Evolutionary conservation across 1,140 invertebrate species (phyloP), one percentile per base, ranked within the genome.

Genomic region (Steinernema khuongi): DNA sequence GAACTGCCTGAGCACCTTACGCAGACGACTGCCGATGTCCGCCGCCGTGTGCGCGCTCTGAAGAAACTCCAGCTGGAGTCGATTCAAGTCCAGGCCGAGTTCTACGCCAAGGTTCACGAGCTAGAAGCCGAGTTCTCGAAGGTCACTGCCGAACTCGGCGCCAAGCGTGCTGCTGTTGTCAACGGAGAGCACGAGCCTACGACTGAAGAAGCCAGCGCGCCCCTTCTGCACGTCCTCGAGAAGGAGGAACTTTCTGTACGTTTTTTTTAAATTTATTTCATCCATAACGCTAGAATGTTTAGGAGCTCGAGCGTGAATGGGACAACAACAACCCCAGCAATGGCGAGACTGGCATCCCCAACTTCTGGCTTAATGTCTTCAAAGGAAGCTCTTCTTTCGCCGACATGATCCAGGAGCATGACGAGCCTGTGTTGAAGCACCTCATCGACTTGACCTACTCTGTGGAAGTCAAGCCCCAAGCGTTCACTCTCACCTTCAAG

Each of bases 311-410:
- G 19, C 14, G 26, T 7, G 7, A 60, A 26, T 60, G 50, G 50
- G 22, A 60, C 50, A 60, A 60, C 11, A 4, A 4, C 4, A 60
- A 60, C 50, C 7, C 50, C 11, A 17, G 14, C 4, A 36, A 44
- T 29, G 32, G 67, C 66, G 19, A 60, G 66, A 92, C 91, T 85
- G 96, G 96, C 29, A 92, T 99, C 85, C 94, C 95, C 1, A 91
- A 94, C 70, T 99, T 99, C 87, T 99, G 96, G 96, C 88, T 97
- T 70, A 96, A 92, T 4, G 93, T 95, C 84, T 95, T 99, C 86
- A 94, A 92, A 82, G 97, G 96, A 88, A 92, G 94, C n/a, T 91
- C 91, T 30, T 90, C 94, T 85, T 86, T 97, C 36, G 89, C 90
- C 71, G 94, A 96, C 82, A 93, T 96, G 28, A 81, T 87, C 31